These are phyloP conservation scores for Pelusios castaneus DNA, from an alignment of 2,113 vertebrate genomes.

Conservation along the genomic window DNA sequence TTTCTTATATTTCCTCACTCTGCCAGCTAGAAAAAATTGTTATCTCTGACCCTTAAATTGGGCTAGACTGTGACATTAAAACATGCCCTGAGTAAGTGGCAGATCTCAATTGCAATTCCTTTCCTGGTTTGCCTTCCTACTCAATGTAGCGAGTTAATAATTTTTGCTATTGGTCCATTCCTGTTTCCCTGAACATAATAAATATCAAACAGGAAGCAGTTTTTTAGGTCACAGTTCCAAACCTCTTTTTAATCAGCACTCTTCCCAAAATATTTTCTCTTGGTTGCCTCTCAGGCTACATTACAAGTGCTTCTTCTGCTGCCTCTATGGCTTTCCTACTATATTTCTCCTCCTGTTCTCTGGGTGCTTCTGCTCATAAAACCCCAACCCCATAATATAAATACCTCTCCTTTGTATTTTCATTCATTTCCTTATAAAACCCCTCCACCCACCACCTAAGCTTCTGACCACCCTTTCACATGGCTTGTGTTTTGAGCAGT, in stretches of 20 bases:
- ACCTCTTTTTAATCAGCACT: background rate
- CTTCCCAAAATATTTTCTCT: background rate
- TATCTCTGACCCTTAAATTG: background rate
- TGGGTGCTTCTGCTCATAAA: background rate
- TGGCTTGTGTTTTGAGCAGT: background rate
- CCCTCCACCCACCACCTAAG: background rate
- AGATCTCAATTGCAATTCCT: background rate
- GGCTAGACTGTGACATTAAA: background rate
- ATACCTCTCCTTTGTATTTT: background rate
- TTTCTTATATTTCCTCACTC: background rate
- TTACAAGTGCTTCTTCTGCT: background rate
- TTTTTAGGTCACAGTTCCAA: background rate
- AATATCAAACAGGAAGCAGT: no score
- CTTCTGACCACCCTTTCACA: background rate
- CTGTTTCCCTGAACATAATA: background rate
- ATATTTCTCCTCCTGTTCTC: background rate
- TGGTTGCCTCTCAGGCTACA: background rate
- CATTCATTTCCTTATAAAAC: background rate
- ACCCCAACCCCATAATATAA: no score
- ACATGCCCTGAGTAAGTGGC: background rate
- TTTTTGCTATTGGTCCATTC: background rate
- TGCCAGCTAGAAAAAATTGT: fast-evolving
- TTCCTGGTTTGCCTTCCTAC: background rate
- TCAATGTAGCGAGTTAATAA: background rate
- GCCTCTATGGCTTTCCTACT: background rate